Evolutionary conservation across 2,888 invertebrate genomes (phyloP).

Genomic region (Baccha elongata): DNA sequence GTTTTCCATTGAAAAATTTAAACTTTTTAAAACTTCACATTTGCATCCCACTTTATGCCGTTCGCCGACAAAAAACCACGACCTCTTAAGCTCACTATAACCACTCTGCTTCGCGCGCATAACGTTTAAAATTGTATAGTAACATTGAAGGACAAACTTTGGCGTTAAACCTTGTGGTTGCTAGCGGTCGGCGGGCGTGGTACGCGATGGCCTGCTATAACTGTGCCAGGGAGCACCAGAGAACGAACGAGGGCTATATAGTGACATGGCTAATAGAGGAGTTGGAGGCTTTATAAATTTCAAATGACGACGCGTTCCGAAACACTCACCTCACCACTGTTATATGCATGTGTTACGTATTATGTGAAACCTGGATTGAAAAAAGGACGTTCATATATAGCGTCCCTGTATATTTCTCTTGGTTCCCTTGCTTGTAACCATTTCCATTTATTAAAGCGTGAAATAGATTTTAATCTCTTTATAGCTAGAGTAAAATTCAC

Average conservation of each 20-base stretch:
- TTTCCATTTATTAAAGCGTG: constrained; percentile 45
- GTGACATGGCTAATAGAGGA: constrained; percentile 51
- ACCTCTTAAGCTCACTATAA: constrained; percentile 48
- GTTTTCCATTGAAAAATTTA: constrained; percentile 42
- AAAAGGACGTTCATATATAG: not conserved
- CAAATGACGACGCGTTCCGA: constrained; percentile 27
- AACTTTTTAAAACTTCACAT: constrained; percentile 59
- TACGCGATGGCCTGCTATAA: not conserved
- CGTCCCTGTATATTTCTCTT: not conserved
- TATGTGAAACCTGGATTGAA: not conserved
- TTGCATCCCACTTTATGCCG: not conserved
- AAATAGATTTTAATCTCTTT: constrained; percentile 60
- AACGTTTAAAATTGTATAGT: constrained; percentile 33
- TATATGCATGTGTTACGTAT: not conserved
- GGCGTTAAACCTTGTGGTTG: constrained; percentile 55
- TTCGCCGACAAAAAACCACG: constrained; percentile 42
- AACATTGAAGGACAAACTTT: constrained; percentile 60
- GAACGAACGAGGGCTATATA: constrained; percentile 15
- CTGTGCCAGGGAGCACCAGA: constrained; percentile 32
- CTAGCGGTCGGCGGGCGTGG: not conserved
- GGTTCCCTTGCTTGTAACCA: constrained; percentile 10
- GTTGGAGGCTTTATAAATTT: constrained; percentile 57
- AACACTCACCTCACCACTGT: constrained; percentile 2
- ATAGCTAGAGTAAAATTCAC: constrained; percentile 26
- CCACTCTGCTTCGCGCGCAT: constrained; percentile 16